A percentile compares a stretch with the other conserved stretches of the same genome.
Conservation (phyloP, 2,113 vertebrate genomes). For the Progne subis region DNA sequence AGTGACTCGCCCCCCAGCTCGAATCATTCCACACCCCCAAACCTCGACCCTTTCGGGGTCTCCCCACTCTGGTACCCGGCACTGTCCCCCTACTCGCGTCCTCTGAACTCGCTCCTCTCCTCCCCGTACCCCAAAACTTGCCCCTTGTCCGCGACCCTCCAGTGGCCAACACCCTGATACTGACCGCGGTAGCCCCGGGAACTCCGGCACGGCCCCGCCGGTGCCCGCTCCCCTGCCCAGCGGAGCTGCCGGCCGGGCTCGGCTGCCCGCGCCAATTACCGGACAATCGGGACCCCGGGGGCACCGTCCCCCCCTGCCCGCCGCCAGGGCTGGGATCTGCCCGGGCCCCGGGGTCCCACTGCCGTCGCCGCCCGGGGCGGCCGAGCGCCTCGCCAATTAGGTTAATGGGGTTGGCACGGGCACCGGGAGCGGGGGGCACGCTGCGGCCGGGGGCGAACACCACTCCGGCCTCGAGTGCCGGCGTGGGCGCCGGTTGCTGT, state of each 20-base stretch:
- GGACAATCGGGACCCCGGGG: neutral
- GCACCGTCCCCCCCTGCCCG: neutral
- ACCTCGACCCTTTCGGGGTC: neutral
- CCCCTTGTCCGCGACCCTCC: neutral
- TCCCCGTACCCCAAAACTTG: neutral
- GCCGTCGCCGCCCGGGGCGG: neutral
- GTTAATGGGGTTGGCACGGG: slow-evolving; percentile 52
- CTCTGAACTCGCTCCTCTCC: neutral
- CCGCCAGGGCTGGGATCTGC: slow-evolving; percentile 4
- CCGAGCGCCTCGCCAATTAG: slow-evolving; percentile 40
- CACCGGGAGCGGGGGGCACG: neutral
- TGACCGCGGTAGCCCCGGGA: neutral
- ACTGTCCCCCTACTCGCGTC: too few relatives aligned
- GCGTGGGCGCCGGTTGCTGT: neutral
- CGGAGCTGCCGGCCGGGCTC: neutral
- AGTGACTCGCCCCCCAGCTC: neutral
- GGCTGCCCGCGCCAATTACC: slow-evolving; percentile 36
- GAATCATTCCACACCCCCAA: neutral
- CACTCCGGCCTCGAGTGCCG: neutral
- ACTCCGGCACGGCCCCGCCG: neutral
- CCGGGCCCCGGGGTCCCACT: slow-evolving; percentile 25
- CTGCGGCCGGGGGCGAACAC: neutral
- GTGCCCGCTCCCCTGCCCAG: neutral
- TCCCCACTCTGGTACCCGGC: neutral
- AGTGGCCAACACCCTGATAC: too few relatives aligned